Evolutionary conservation across 2,113 vertebrate species (phyloP).

Genomic region (Carlito syrichta): DNA sequence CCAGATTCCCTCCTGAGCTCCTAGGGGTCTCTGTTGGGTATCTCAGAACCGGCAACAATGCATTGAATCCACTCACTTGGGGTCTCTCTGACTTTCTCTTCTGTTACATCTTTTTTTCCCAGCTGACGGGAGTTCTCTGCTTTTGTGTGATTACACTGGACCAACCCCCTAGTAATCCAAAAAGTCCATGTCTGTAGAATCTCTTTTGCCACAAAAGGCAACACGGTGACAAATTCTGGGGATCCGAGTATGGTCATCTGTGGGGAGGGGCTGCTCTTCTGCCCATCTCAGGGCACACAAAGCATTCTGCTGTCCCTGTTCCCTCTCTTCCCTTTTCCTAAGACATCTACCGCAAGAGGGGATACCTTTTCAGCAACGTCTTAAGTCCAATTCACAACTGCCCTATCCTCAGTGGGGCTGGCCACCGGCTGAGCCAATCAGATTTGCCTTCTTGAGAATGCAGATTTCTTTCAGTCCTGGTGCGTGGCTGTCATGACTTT

Average conservation of each 20-base stretch:
- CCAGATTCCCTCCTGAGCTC: neutral
- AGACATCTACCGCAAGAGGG: neutral
- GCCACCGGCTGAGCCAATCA: neutral
- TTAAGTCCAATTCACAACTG: neutral
- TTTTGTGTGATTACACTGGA: neutral
- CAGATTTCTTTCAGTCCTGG: neutral
- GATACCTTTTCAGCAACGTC: neutral
- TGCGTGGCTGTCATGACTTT: neutral
- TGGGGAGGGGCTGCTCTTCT: neutral
- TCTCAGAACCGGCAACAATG: too few relatives aligned
- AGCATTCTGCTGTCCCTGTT: neutral
- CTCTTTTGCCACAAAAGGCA: neutral
- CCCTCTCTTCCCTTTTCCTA: neutral
- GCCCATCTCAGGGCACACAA: neutral
- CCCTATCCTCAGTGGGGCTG: neutral
- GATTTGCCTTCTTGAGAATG: neutral
- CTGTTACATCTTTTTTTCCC: neutral
- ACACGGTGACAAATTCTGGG: neutral
- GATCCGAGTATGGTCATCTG: neutral
- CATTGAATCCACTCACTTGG: neutral
- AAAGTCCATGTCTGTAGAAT: neutral
- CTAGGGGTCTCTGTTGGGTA: neutral
- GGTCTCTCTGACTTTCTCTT: neutral
- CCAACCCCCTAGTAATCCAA: neutral
- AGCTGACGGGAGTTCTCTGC: neutral